Evolutionary conservation across 2,888 invertebrate species (phyloP), one percentile per base, ranked within the genome.

Genomic region (Anthrax anthrax): DNA sequence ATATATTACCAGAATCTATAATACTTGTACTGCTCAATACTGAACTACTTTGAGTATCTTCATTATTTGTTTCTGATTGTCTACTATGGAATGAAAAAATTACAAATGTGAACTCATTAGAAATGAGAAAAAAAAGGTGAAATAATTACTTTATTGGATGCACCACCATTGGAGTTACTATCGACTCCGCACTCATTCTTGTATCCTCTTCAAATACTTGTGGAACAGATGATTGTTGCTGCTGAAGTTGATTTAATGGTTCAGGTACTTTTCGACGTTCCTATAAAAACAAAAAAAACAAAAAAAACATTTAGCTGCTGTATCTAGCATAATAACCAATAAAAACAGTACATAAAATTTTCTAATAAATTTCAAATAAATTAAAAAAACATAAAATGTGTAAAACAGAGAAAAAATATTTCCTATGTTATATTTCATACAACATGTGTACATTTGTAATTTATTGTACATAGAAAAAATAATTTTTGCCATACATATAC

Each of bases 21-120:
- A 61, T 56, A 53, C 69, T 69, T 16, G 58, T 55, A 19, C 79
- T 81, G 61, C 86, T 87, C 55, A 82, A 72, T 27, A 84, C 76
- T n/a, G 87, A 87, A 58, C 84, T 85, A 64, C 86, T 85, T 84
- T 9, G 9, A 56, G 88, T 88, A 59, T 81, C 81, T 47, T 66
- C 60, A 46, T 59, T 62, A 3, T 62, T 53, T 44, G 63, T 62
- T 44, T 67, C 66, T 19, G 58, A 56, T 61, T 53, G 78, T 59
- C 63, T 63, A 14, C 29, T 32, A 38, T 32, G 38, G 10, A 29
- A 16, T 18, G 43, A 27, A 13, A n/a, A 32, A 37, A 10, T 10
- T 39, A 36, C 6, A 18, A 37, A 37, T 27, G 38, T 8, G n/a
- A n/a, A n/a, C 12, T 32, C 16, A 9, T 13, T 32, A 17, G 40